Evolutionary conservation across 1,140 invertebrate species (phyloP), one percentile per base, ranked within the genome.

Genomic region (Augochlora pura): DNA sequence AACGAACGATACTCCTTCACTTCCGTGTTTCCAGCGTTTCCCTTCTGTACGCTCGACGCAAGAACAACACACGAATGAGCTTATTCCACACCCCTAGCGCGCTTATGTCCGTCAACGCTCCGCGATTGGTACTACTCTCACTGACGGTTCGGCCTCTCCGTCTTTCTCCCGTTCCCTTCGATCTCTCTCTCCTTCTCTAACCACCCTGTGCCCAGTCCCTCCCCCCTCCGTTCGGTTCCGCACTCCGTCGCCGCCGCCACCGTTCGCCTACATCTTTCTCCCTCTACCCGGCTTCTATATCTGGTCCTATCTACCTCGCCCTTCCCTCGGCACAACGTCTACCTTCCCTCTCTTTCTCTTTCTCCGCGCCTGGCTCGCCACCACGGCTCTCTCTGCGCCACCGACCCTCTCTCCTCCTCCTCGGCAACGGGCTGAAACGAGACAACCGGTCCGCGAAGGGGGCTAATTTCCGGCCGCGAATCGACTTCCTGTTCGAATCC

Each of bases 391-490:
- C 60, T 32, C 25, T 25, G 60, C 60, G 54, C 54, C 18, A 57
- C 54, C 46, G 46, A 59, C 27, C 57, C 38, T 52, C 49, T 52
- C 49, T 18, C 57, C 16, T 14, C 16, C 49, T 18, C 49, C 18
- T 21, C 3, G 5, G 5, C 49, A 38, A 79, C 57, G 82, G 75
- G 64, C 39, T 69, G 57, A 77, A 79, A 84, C 52, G 76, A 59
- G 76, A 62, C 72, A 62, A 75, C 65, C 76, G 79, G 76, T 66
- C 74, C 64, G 62, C 66, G 72, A 80, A 79, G 60, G 82, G 66
- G 65, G 63, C 83, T 83, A 85, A 87, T 87, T 84, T 81, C 77
- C 80, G 80, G 71, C 69, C 82, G 76, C 82, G 82, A 84, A 84
- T 85, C 84, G 84, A 84, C 82, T 77, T 84, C 83, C 83, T 63